Conservation (phyloP, 2,888 invertebrate genomes). For the Pollenia angustigena region DNA sequence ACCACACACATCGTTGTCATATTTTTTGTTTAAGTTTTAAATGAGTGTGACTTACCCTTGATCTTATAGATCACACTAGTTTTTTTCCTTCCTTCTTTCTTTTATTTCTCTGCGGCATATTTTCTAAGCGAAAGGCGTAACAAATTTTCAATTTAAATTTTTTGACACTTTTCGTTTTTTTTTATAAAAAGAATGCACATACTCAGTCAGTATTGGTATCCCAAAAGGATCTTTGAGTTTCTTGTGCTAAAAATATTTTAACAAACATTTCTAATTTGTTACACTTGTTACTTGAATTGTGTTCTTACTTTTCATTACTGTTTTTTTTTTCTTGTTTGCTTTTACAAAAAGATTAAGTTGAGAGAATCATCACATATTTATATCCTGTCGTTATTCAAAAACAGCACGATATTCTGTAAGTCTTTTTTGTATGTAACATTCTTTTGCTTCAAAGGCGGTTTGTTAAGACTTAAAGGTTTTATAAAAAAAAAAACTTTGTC, state of each 20-base stretch:
- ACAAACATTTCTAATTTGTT: constrained; percentile 66
- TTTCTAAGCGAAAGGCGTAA: constrained; percentile 77
- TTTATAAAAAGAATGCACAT: constrained; percentile 9
- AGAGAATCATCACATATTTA: constrained; percentile 49
- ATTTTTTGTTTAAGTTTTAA: constrained; percentile 21
- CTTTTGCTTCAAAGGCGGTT: constrained; percentile 56
- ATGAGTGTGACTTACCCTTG: constrained; percentile 71
- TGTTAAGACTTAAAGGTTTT: constrained; percentile 10
- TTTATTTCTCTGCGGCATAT: not conserved
- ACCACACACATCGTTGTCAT: constrained; percentile 65
- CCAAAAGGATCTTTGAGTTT: not conserved
- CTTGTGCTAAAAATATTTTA: constrained; percentile 30
- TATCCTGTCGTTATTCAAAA: constrained; percentile 46
- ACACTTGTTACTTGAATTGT: constrained; percentile 59
- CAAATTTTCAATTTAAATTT: constrained; percentile 81
- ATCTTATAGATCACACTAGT: constrained; percentile 61
- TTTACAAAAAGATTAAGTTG: not conserved
- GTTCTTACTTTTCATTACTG: not conserved
- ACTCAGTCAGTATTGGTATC: not conserved
- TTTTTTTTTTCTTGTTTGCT: not conserved
- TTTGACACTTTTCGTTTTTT: constrained; percentile 71
- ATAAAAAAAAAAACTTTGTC: constrained; percentile 14
- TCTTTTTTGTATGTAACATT: constrained; percentile 2
- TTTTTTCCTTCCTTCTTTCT: not conserved
- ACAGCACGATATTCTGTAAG: constrained; percentile 58